phyloP scores from a whole-genome alignment of 2,888 invertebrate species.

The Tetragonula carbonaria region DNA sequence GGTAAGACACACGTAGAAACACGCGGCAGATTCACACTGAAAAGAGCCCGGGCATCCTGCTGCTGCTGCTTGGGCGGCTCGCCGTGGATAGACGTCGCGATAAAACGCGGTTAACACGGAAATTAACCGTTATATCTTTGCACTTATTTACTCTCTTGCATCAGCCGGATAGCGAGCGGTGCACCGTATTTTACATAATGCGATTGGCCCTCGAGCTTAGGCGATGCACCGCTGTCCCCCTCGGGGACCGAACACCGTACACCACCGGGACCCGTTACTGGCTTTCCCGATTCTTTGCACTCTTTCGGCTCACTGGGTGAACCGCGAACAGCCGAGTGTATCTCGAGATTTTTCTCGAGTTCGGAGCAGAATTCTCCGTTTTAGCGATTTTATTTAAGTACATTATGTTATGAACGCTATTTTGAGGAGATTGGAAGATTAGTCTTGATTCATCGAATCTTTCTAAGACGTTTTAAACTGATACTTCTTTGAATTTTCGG shows the following conservation, averaged over 20 bases:
- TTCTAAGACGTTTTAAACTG: no score
- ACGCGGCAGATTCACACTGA: constrained; percentile 68
- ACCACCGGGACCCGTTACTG: constrained; percentile 58
- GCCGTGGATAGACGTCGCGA: constrained; percentile 81
- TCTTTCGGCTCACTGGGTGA: background rate
- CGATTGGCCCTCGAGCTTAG: constrained; percentile 55
- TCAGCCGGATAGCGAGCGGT: constrained; percentile 58
- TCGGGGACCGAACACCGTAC: background rate
- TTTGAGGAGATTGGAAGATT: background rate
- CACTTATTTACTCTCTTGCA: constrained; percentile 80
- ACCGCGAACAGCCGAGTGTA: background rate
- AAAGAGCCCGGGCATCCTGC: constrained; percentile 75
- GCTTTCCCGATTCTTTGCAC: constrained; percentile 28
- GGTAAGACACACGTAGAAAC: constrained; percentile 48
- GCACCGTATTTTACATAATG: constrained; percentile 76
- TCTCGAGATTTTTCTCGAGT: background rate
- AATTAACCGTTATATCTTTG: constrained; percentile 83
- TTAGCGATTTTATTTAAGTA: background rate
- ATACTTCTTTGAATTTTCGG: no score
- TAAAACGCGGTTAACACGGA: constrained; percentile 81
- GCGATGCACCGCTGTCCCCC: constrained; percentile 12
- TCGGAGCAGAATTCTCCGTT: background rate
- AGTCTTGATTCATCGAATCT: background rate
- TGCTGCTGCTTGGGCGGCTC: constrained; percentile 76
- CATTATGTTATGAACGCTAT: background rate